A percentile compares a stretch with the other conserved stretches of the same genome.
Conservation (phyloP, 2,888 invertebrate genomes). For the Epirrita christyi region DNA sequence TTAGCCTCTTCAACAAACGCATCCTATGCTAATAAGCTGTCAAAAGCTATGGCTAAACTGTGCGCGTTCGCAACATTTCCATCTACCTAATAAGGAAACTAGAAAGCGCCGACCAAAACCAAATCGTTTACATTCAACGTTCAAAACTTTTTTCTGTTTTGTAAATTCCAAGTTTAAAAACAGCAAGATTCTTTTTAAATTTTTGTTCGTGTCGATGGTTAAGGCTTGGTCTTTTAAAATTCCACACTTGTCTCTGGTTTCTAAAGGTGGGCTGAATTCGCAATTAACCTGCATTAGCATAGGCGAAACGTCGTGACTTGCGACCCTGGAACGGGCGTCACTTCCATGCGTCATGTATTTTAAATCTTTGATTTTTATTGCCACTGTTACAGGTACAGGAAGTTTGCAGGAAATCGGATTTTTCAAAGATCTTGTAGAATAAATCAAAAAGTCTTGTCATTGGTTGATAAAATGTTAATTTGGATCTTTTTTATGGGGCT, state of each 20-base stretch:
- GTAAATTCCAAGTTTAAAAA: constrained; percentile 5
- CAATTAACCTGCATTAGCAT: constrained; percentile 77
- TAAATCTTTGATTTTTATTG: constrained; percentile 1
- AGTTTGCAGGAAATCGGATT: background rate
- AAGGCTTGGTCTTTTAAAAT: constrained; percentile 54
- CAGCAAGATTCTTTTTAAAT: constrained; percentile 1
- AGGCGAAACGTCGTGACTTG: constrained; percentile 51
- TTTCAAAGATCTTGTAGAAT: background rate
- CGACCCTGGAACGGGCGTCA: constrained; percentile 42
- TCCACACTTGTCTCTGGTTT: constrained; percentile 62
- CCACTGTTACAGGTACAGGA: background rate
- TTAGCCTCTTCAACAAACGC: constrained; percentile 19
- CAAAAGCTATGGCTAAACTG: constrained; percentile 19
- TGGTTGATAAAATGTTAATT: too few species aligned
- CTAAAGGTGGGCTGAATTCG: constrained; percentile 72
- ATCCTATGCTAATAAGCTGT: constrained; percentile 25
- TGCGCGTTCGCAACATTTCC: constrained; percentile 15
- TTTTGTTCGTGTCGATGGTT: constrained; percentile 23
- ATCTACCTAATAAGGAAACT: constrained; percentile 36
- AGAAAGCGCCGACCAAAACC: constrained; percentile 34
- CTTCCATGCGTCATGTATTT: constrained; percentile 26
- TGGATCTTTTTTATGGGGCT: too few species aligned
- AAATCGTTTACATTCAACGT: constrained; percentile 31
- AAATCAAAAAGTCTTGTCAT: too few species aligned
- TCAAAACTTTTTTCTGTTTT: constrained; percentile 11